Evolutionary conservation across 2,888 invertebrate species (phyloP).

Genomic region (Halocaridina rubra): DNA sequence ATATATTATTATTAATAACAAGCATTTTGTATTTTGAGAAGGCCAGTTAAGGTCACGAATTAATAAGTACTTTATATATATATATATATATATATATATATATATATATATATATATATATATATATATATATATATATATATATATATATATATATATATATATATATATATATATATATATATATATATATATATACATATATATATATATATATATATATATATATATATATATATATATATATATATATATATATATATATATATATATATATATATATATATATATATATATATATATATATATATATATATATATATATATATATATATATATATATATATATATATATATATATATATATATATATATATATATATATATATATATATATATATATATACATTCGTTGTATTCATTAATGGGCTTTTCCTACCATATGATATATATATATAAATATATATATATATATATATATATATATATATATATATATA

Average conservation of each 20-base stretch:
- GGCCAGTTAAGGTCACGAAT: no score
- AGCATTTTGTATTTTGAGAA: no score
- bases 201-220: background rate
- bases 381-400: background rate
- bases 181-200: background rate
- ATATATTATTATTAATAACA: no score
- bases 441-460: no score
- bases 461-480: no score
- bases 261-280: background rate
- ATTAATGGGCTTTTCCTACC: background rate
- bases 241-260: background rate
- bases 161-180: background rate
- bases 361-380: background rate
- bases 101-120: conserved; percentile 10
- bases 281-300: background rate
- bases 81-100: conserved; percentile 21
- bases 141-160: conserved; percentile 3
- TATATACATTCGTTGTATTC: background rate
- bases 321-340: background rate
- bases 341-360: background rate
- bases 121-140: background rate
- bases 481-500: no score
- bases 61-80: no score
- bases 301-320: background rate
- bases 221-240: background rate